Evolutionary conservation across 2,888 invertebrate species (phyloP), one percentile per base, ranked within the genome.

Genomic region (Dryobotodes eremita): DNA sequence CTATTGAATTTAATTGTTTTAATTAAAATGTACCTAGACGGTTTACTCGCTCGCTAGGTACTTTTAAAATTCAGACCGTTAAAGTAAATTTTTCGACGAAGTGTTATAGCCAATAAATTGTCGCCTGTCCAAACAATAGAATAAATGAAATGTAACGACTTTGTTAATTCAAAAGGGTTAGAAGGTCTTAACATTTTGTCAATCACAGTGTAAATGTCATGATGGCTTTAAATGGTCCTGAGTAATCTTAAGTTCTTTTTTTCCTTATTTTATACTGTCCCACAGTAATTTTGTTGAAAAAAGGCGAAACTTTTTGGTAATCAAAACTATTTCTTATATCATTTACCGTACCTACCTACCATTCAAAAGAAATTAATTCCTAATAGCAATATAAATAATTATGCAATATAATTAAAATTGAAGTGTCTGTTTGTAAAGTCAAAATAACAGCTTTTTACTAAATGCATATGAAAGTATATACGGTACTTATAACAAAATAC

Each of bases 1-100:
- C 95, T 94, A 95, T 93, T 92, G 92, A 92, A 92, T 93, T 95
- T 94, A 94, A 95, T 93, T 89, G 94, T 92, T 94, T 95, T 95
- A 94, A 96, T 96, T 95, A 94, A 95, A 86, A 95, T 94, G 92
- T 92, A 85, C n/a, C n/a, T n/a, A n/a, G n/a, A n/a, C n/a, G n/a
- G 88, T 89, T 89, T 79, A 79, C 53, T 82, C 76, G 70, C 79
- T 26, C 50, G 64, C 75, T 23, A 48, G 66, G 77, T 84, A 71
- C 73, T 81, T 81, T 71, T 79, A 66, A 87, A 89, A 81, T 83
- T 65, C 20, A 57, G 31, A 31, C 20, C 31, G 57, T 84, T 70
- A 73, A 81, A 74, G 72, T 76, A 46, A 70, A 80, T 85, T 78
- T 88, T 83, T 86, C 59, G 79, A 65, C 42, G 13, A 68, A 80